A percentile compares a stretch with the other conserved stretches of the same genome.
Conservation (phyloP, 2,888 invertebrate species). For the Clostera curtula region DNA sequence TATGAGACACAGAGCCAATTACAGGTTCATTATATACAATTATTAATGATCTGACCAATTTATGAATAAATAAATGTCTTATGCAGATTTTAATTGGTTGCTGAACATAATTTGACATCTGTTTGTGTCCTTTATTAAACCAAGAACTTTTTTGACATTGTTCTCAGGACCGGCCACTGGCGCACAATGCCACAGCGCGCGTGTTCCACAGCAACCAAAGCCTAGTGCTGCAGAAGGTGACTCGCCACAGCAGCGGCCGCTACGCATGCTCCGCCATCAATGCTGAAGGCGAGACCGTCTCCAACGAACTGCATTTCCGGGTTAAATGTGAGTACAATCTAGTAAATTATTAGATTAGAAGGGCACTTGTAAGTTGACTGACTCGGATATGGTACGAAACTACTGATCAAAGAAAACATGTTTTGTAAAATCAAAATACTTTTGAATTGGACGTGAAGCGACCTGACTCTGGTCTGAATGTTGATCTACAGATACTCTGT, state of each 20-base stretch:
- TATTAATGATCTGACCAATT: too few species aligned
- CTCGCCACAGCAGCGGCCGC: slow-evolving; percentile 87
- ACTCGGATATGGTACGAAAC: too few species aligned
- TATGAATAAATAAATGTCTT: too few species aligned
- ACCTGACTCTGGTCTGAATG: too few species aligned
- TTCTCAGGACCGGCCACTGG: slow-evolving; percentile 82
- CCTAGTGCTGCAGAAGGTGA: slow-evolving; percentile 92
- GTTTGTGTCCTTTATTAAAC: too few species aligned
- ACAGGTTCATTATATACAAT: too few species aligned
- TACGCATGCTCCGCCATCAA: slow-evolving; percentile 93
- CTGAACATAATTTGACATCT: neutral
- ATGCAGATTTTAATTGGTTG: neutral
- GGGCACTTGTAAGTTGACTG: too few species aligned
- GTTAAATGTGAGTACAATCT: slow-evolving; percentile 87
- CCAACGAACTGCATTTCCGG: slow-evolving; percentile 87
- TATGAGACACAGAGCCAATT: too few species aligned
- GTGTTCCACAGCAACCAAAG: slow-evolving; percentile 95
- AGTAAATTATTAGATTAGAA: neutral
- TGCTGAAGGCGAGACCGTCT: slow-evolving; percentile 90
- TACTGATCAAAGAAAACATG: too few species aligned
- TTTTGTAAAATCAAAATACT: too few species aligned
- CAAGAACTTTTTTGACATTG: slow-evolving; percentile 3
- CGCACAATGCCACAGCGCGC: slow-evolving; percentile 90
- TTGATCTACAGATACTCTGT: too few species aligned
- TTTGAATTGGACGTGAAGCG: too few species aligned